Base-by-base conservation (phyloP, 2,797 vertebrate species). In the Cuculus canorus region DNA sequence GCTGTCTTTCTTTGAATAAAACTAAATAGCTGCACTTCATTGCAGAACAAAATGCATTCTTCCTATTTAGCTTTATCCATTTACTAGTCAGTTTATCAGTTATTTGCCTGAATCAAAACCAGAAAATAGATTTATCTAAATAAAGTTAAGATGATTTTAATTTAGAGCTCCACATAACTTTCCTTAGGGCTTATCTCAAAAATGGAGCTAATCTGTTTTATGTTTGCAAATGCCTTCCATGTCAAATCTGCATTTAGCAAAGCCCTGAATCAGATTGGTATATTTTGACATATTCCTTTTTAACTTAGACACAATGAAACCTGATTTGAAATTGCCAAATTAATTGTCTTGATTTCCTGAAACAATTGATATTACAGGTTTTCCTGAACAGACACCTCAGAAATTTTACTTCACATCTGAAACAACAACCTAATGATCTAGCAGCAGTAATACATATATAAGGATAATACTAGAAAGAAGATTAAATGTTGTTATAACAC, bases 301-400 rank as follows among this genome's bases (percentile, higher is more conserved):
- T 77, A 80, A 54, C 11, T 16, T 33, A 65, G 13, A 21, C 78
- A 14, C 10, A 93, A 0, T 37, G 6, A 93, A 86, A 65, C 3
- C 18, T 66, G 21, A 84, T 70, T 35, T 32, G 16, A 82, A 87
- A 80, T 48, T 57, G 77, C n/a, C 30, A 9, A 57, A 16, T 77
- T 82, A 48, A 64, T 66, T 45, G 4, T 59, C 16, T 45, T 77
- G 17, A 45, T 54, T 82, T 16, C 11, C n/a, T 47, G 22, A 65
- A 89, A 69, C 0, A 4, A 66, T 11, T 45, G 15, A 32, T 0
- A 0, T 18, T 4, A 25, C 5, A 13, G 2, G 11, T 45, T 87
- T 73, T 57, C 17, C 5, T 1, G 0, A 32, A 71, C 30, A 90
- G 13, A 8, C 4, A 50, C 4, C 4, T 69, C 3, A 0, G 2